Conservation (phyloP, 2,797 vertebrate genomes). For the Oophaga sylvatica region DNA sequence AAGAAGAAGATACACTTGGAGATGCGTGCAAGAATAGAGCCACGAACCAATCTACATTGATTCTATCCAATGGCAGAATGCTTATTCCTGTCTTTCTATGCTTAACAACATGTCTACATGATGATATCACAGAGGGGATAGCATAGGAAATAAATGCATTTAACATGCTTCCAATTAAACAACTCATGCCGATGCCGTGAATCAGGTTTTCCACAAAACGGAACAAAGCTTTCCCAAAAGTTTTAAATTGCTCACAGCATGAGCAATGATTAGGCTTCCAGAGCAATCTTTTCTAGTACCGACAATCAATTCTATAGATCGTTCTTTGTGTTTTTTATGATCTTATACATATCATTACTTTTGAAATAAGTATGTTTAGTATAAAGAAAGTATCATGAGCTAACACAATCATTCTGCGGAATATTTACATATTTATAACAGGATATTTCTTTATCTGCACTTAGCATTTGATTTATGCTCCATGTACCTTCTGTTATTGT, state of each 20-base stretch:
- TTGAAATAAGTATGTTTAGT: background rate
- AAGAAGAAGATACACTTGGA: background rate
- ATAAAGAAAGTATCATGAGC: background rate
- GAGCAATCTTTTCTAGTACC: constrained; percentile 1
- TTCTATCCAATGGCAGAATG: background rate
- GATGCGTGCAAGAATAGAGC: background rate
- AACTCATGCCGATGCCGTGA: background rate
- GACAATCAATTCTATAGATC: background rate
- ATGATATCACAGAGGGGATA: background rate
- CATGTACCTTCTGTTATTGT: background rate
- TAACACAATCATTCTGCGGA: background rate
- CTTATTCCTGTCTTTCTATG: background rate
- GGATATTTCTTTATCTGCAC: background rate
- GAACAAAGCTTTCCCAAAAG: background rate
- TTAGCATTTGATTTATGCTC: background rate
- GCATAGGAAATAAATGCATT: background rate
- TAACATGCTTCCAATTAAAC: constrained; percentile 6
- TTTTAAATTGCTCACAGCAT: background rate
- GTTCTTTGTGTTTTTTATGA: background rate
- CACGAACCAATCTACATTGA: background rate
- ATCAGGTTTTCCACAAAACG: constrained; percentile 35
- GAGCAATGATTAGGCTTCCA: constrained; percentile 7
- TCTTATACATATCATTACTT: background rate
- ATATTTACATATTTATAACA: no score
- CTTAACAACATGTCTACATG: background rate